Conservation (phyloP, 2,113 vertebrate genomes). For the Coregonus clupeaformis region DNA sequence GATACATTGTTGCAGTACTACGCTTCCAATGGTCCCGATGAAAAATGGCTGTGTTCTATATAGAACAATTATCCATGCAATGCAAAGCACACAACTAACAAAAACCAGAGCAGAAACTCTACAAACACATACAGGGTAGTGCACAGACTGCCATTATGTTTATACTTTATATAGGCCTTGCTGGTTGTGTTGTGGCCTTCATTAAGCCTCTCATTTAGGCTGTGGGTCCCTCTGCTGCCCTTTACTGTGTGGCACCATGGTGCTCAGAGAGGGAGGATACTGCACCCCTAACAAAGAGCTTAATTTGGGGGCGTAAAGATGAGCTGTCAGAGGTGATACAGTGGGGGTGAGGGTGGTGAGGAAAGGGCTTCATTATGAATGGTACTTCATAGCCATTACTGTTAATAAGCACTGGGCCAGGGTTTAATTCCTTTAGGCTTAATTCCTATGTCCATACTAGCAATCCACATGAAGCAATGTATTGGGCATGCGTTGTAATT, state of each 20-base stretch:
- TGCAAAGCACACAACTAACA: conserved; percentile 33
- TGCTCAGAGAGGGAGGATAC: conserved; percentile 48
- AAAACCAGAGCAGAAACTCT: conserved; percentile 7
- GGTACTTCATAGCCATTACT: not conserved
- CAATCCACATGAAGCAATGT: no score
- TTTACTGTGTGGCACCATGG: conserved; percentile 50
- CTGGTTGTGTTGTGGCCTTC: conserved; percentile 61
- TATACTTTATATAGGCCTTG: conserved; percentile 54
- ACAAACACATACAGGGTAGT: conserved; percentile 38
- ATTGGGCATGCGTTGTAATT: no score
- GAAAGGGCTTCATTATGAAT: not conserved
- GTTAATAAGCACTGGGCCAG: not conserved
- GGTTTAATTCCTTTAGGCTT: no score
- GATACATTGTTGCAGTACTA: conserved; percentile 17
- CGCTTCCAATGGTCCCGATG: conserved; percentile 27
- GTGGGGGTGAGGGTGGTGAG: not conserved
- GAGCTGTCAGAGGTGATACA: conserved; percentile 47
- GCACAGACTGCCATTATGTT: conserved; percentile 44
- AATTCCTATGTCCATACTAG: no score
- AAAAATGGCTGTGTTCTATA: conserved; percentile 32
- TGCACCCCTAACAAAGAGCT: conserved; percentile 48
- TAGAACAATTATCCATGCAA: conserved; percentile 45
- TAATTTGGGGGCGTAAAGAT: conserved; percentile 47
- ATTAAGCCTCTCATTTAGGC: conserved; percentile 59
- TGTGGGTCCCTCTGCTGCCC: conserved; percentile 44